phyloP scores from a whole-genome alignment of 2,797 vertebrate species.

The Myotis vivesi region DNA sequence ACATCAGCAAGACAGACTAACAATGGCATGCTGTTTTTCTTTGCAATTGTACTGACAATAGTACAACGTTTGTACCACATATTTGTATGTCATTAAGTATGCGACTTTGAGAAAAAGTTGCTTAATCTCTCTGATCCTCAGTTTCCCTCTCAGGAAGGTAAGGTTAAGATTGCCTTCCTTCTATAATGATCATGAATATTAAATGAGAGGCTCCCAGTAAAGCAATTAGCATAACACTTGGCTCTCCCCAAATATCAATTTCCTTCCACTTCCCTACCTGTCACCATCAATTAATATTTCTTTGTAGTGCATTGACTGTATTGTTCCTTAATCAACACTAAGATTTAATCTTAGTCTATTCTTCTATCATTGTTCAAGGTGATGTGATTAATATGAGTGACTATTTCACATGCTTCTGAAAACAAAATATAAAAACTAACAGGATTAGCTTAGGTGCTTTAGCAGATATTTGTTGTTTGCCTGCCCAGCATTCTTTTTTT shows the following conservation, averaged over 20 bases:
- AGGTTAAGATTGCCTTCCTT: not conserved
- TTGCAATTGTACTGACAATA: constrained; percentile 60
- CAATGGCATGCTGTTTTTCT: constrained; percentile 59
- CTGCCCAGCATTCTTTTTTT: not conserved
- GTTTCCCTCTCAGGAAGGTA: constrained; percentile 15
- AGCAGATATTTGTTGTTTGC: not conserved
- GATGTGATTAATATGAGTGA: constrained; percentile 17
- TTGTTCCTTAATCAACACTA: constrained; percentile 69
- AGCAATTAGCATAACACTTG: constrained; percentile 59
- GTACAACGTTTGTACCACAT: constrained; percentile 1
- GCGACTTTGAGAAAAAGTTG: not conserved
- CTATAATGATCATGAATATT: constrained; percentile 55
- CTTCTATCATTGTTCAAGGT: constrained; percentile 56
- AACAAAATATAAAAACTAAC: not conserved
- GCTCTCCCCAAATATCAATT: constrained; percentile 66
- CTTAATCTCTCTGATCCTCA: not conserved
- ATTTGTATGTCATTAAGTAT: constrained; percentile 1
- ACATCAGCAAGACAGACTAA: not conserved
- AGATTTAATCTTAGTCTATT: constrained; percentile 65
- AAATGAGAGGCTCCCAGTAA: not conserved
- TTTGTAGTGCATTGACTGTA: constrained; percentile 35
- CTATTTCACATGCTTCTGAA: not conserved
- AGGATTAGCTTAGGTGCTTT: not conserved
- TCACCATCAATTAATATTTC: constrained; percentile 70
- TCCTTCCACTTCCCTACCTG: constrained; percentile 62